These are phyloP conservation scores for Drosophila anomelani DNA, from an alignment of 2,888 invertebrate genomes.

Conservation along the genomic window DNA sequence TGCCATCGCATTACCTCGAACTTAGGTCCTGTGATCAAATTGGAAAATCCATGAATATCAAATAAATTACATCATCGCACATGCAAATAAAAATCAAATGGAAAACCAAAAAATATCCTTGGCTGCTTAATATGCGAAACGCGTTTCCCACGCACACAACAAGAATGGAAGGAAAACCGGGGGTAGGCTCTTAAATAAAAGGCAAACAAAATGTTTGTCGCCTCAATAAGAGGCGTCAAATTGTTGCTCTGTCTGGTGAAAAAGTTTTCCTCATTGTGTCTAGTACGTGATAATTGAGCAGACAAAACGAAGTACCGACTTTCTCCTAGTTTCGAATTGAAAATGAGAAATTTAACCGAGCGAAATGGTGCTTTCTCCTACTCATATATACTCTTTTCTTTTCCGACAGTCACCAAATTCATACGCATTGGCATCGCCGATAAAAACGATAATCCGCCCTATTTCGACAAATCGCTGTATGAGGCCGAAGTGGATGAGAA, in stretches of 20 bases:
- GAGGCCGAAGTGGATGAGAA: constrained; percentile 99
- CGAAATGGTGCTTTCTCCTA: constrained; percentile 12
- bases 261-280: constrained; percentile 54
- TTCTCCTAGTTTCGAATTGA: constrained; percentile 25
- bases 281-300: constrained; percentile 76
- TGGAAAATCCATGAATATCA: constrained; percentile 55
- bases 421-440: constrained; percentile 99
- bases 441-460: constrained; percentile 99
- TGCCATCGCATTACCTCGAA: constrained; percentile 37
- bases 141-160: constrained; percentile 40
- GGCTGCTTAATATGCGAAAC: constrained; percentile 65
- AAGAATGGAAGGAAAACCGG: constrained; percentile 17
- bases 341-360: constrained; percentile 45
- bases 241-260: constrained; percentile 56
- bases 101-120: constrained; percentile 30
- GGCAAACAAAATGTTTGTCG: constrained; percentile 54
- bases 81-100: constrained; percentile 47
- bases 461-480: constrained; percentile 98
- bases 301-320: constrained; percentile 37
- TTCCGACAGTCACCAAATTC: constrained; percentile 94
- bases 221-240: constrained; percentile 59
- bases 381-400: background rate
- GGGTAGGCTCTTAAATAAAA: constrained; percentile 24
- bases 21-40: constrained; percentile 33
- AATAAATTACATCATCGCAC: constrained; percentile 70